Percentiles rank a stretch among this genome's conserved stretches.
These are phyloP conservation scores for Drosophila rubida DNA, from an alignment of 2,888 invertebrate genomes.

Conservation along the genomic window DNA sequence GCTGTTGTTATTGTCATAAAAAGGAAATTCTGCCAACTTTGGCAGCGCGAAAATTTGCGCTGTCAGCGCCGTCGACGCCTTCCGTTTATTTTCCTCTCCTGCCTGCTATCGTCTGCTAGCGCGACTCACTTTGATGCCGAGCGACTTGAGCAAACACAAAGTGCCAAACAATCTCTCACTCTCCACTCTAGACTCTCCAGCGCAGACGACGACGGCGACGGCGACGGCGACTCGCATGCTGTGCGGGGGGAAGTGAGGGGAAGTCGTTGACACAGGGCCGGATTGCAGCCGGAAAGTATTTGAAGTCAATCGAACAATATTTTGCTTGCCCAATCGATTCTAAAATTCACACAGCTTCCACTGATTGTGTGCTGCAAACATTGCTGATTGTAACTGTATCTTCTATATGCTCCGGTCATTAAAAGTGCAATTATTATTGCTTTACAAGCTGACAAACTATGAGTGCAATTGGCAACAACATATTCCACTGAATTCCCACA, in stretches of 20 bases:
- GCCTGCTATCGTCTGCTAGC: constrained; percentile 12
- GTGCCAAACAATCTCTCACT: constrained; percentile 21
- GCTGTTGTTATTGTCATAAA: constrained; percentile 30
- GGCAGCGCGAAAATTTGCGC: constrained; percentile 47
- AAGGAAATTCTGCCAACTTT: constrained; percentile 47
- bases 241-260: background rate
- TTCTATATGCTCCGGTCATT: no score
- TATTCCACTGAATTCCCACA: no score
- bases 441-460: no score
- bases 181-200: constrained; percentile 7
- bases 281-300: background rate
- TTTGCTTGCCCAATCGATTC: background rate
- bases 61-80: constrained; percentile 48
- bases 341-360: background rate
- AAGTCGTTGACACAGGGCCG: background rate
- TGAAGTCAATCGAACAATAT: background rate
- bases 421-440: no score
- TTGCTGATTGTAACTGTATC: no score
- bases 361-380: background rate
- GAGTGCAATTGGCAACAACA: no score
- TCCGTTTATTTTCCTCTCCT: constrained; percentile 34
- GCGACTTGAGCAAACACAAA: constrained; percentile 39
- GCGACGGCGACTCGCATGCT: background rate
- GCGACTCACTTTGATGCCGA: constrained; percentile 50
- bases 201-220: no score